Base-by-base conservation (phyloP, 2,113 vertebrate species). In the Carassius carassius region DNA sequence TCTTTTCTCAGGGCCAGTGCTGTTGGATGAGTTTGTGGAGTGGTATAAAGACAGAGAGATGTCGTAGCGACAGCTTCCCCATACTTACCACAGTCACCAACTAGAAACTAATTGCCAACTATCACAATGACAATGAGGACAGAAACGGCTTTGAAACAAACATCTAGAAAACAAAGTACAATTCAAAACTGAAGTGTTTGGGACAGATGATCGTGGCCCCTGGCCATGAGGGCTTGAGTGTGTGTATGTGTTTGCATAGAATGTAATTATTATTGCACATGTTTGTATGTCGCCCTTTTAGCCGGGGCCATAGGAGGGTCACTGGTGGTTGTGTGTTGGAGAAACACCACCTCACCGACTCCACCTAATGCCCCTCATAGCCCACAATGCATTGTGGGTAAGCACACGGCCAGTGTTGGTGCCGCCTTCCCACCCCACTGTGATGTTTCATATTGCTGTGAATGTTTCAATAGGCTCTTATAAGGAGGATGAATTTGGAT, bases 21-120 rank as follows among this genome's bases (percentile, higher is more conserved):
- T 99, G 94, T 92, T 99, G 97, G 98, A 99, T 89, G 98, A 99
- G 91, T 99, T 99, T 95, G 98, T 99, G 94, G 98, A 99, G 91
- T 99, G 98, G 98, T 98, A 99, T 96, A 99, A 99, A 95, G 97
- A 98, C 92, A 95, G 97, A 90, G 97, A 98, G 93, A 98, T 98
- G 97, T 97, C 96, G 91, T 99, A 98, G 95, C 90, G 54, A 62
- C 87, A 77, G 80, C 65, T 77, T 82, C 73, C 49, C 76, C 47
- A 49, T 51, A 35, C 74, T 75, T 25, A 70, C 73, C 82, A 32
- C 73, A 80, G 76, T 82, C 87, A 41, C 87, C 54, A 89, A 84
- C 44, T 84, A 85, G 69, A 86, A 87, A 87, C 54, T 19, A 81
- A 82, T 84, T 62, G 72, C 81, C 73, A 78, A 79, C 80, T 75